phyloP scores from a whole-genome alignment of 92 coral and sea anemone species.

The Siderastrea siderea region DNA sequence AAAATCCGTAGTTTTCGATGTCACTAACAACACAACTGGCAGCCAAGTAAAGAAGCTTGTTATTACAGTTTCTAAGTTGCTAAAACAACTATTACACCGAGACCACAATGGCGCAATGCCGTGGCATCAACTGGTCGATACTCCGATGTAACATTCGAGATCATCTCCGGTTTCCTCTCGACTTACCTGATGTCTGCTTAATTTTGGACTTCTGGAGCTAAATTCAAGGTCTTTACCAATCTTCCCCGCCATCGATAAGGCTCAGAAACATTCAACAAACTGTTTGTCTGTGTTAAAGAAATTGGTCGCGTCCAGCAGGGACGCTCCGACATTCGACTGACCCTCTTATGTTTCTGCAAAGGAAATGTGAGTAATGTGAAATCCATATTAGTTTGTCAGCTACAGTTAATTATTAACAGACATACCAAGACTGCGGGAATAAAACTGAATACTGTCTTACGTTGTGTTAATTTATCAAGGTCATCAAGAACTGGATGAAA shows the following conservation, averaged over 20 bases:
- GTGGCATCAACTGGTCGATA: slow-evolving; percentile 1
- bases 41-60: neutral
- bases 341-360: slow-evolving; percentile 11
- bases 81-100: neutral
- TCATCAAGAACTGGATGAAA: neutral
- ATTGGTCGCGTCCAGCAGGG: too few species aligned
- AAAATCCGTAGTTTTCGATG: neutral
- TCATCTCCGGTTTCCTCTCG: neutral
- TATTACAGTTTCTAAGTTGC: neutral
- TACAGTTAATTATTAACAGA: slow-evolving; percentile 39
- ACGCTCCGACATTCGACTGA: neutral
- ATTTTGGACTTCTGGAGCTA: slow-evolving; percentile 31
- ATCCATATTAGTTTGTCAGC: neutral
- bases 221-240: slow-evolving; percentile 2
- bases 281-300: too few species aligned
- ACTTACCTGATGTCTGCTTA: slow-evolving; percentile 25
- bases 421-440: neutral
- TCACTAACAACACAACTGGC: neutral
- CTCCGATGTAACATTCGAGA: neutral
- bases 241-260: neutral
- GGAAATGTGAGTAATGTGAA: slow-evolving; percentile 26
- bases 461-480: neutral
- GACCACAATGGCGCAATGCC: neutral
- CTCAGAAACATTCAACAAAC: neutral
- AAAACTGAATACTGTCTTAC: neutral